Evolutionary conservation across 35 echinoderm and acorn worm species (phyloP).

Genomic region (Holothuria glaberrima): DNA sequence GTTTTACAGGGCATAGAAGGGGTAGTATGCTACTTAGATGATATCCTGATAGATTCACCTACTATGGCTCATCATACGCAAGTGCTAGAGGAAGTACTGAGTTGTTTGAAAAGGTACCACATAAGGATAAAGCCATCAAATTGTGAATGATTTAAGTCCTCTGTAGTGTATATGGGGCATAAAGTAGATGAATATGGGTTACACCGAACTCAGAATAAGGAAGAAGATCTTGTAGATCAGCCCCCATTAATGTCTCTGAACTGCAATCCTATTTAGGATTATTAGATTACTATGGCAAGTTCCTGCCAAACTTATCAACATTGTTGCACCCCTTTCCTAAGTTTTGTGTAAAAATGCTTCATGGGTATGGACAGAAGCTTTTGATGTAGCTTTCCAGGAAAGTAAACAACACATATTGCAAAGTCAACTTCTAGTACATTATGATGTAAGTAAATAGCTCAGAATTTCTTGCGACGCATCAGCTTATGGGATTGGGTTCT

Average conservation of each 20-base stretch:
- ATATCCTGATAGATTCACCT: neutral
- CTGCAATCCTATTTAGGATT: conserved; percentile 67
- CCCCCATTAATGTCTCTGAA: conserved; percentile 56
- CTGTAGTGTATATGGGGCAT: conserved; percentile 64
- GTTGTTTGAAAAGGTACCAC: conserved; percentile 13
- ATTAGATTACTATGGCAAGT: conserved; percentile 67
- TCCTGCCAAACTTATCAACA: conserved; percentile 55
- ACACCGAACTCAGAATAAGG: conserved; percentile 51
- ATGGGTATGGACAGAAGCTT: conserved; percentile 64
- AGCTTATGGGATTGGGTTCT: conserved; percentile 60
- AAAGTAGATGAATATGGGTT: conserved; percentile 57
- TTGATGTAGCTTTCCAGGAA: conserved; percentile 44
- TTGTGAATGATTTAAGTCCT: conserved; percentile 58
- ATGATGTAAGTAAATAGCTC: conserved; percentile 50
- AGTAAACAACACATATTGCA: conserved; percentile 46
- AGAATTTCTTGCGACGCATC: conserved; percentile 67
- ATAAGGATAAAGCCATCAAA: conserved; percentile 47
- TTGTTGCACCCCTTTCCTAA: conserved; percentile 57
- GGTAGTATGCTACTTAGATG: conserved; percentile 32
- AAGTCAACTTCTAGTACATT: conserved; percentile 62
- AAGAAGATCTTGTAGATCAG: conserved; percentile 50
- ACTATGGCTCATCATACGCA: neutral
- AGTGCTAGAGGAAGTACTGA: conserved; percentile 8
- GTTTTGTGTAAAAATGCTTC: conserved; percentile 52
- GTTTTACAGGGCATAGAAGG: conserved; percentile 22